Evolutionary conservation across 2,113 vertebrate species (phyloP).

Genomic region (Platysternon megacephalum): DNA sequence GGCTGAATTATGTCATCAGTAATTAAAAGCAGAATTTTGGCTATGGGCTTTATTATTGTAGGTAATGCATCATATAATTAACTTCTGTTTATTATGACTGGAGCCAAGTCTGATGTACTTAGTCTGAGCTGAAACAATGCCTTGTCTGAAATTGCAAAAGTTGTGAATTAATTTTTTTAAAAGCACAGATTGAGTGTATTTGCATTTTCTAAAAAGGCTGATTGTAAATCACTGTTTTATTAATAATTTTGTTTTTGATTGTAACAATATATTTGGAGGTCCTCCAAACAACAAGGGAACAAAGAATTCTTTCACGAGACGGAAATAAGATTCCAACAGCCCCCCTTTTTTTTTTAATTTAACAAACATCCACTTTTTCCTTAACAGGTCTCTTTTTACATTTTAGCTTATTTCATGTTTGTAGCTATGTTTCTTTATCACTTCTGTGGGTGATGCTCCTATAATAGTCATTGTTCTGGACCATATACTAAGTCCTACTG

Average conservation of each 20-base stretch:
- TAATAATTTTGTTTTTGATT: neutral
- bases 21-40: neutral
- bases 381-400: neutral
- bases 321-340: neutral
- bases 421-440: neutral
- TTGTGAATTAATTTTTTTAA: neutral
- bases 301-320: neutral
- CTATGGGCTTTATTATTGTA: neutral
- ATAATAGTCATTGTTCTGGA: neutral
- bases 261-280: neutral
- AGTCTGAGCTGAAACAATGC: neutral
- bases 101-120: neutral
- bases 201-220: too few relatives aligned
- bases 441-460: neutral
- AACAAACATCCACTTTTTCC: neutral
- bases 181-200: neutral
- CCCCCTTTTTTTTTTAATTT: too few relatives aligned
- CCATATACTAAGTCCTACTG: neutral
- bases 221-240: neutral
- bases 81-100: neutral
- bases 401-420: neutral
- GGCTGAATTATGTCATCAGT: neutral
- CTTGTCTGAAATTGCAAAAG: neutral
- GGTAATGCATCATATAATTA: neutral
- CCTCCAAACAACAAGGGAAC: neutral